Conservation (phyloP, 2,113 vertebrate species). For the Cochlearius cochlearius region DNA sequence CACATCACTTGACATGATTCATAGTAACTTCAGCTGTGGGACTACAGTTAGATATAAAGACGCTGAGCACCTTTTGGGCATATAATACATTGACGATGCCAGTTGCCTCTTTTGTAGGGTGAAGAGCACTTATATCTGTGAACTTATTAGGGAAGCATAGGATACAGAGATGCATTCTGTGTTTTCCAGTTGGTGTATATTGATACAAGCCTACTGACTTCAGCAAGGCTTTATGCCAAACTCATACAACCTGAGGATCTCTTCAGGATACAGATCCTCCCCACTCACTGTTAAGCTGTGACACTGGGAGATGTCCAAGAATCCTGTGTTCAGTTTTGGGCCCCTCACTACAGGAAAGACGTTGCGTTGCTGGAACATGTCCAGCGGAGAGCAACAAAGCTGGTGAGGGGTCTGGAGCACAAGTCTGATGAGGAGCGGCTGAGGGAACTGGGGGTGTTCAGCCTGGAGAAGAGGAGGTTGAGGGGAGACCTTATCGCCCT, state of each 20-base stretch:
- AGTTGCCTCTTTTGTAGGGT: not conserved
- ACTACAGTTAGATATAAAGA: not conserved
- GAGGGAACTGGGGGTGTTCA: too few species aligned
- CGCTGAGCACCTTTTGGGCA: rapidly evolving
- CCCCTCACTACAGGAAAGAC: too few species aligned
- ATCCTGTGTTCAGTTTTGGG: too few species aligned
- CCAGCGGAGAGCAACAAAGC: too few species aligned
- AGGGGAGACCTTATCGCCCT: too few species aligned
- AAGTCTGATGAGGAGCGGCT: too few species aligned
- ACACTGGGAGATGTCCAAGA: not conserved
- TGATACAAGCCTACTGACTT: not conserved
- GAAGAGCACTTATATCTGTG: not conserved
- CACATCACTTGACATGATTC: not conserved
- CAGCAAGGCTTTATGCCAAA: not conserved
- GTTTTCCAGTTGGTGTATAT: not conserved
- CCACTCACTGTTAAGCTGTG: not conserved
- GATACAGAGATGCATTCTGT: not conserved
- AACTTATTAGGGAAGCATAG: not conserved
- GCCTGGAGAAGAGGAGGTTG: too few species aligned
- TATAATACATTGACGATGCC: not conserved
- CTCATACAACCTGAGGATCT: not conserved
- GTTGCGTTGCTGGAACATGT: too few species aligned
- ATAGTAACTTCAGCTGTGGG: not conserved
- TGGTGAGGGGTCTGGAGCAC: too few species aligned
- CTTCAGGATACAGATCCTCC: not conserved